Evolutionary conservation across 2,888 invertebrate species (phyloP).

Genomic region (Digitonthophagus gazella): DNA sequence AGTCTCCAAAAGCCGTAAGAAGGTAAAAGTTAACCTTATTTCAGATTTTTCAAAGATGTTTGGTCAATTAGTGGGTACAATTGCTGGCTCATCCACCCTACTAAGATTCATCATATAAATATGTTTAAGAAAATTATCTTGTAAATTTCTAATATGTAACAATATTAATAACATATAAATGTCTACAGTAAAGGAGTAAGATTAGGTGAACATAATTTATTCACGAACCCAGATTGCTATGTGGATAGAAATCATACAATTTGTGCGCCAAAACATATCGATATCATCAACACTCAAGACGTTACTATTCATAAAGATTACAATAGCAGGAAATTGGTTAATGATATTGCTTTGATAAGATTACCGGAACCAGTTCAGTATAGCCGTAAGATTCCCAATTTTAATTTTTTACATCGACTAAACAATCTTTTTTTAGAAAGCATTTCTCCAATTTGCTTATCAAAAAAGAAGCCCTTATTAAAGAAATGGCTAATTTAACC

Average conservation of each 20-base stretch:
- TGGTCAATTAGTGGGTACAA: no score
- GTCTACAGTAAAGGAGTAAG: constrained; percentile 57
- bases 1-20: no score
- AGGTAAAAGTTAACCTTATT: no score
- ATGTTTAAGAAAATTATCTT: no score
- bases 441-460: constrained; percentile 16
- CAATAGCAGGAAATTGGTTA: constrained; percentile 39
- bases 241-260: background rate
- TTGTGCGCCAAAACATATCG: constrained; percentile 53
- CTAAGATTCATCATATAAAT: no score
- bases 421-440: constrained; percentile 7
- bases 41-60: no score
- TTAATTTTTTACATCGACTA: no score
- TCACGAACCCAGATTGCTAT: constrained; percentile 51
- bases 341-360: constrained; percentile 49
- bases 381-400: constrained; percentile 35
- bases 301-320: constrained; percentile 46
- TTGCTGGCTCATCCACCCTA: no score
- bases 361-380: constrained; percentile 38
- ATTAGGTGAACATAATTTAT: constrained; percentile 59
- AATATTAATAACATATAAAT: no score
- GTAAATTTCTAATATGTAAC: no score
- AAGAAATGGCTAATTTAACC: constrained; percentile 8
- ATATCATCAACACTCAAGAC: constrained; percentile 52
- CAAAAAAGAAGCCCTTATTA: background rate